Conservation (phyloP, 2,888 invertebrate genomes). For the Andrena bucephala region DNA sequence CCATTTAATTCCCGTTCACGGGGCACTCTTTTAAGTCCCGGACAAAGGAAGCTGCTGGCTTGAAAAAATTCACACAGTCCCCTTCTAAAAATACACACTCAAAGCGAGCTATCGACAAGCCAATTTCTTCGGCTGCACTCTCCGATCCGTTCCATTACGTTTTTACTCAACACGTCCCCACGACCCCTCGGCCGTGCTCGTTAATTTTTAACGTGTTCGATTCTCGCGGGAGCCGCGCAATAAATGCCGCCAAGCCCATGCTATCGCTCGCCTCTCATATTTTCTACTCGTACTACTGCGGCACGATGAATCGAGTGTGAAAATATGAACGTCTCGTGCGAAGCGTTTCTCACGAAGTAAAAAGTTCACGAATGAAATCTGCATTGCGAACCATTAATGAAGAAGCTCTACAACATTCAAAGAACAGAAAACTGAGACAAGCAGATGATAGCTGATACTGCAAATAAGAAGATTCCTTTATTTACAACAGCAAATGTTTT, state of each 20-base stretch:
- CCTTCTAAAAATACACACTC: constrained; percentile 11
- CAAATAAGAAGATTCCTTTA: too few species aligned
- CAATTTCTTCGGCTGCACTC: constrained; percentile 12
- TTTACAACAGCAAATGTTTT: too few species aligned
- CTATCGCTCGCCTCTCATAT: neutral
- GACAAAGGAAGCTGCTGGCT: constrained; percentile 21
- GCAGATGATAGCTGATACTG: too few species aligned
- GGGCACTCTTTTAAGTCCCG: constrained; percentile 82
- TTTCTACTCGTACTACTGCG: constrained; percentile 6
- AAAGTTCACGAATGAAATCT: too few species aligned
- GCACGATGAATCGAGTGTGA: neutral
- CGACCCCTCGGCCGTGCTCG: neutral
- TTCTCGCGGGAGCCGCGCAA: constrained; percentile 8
- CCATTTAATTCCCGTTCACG: constrained; percentile 64
- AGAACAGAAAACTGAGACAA: too few species aligned
- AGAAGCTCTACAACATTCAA: too few species aligned
- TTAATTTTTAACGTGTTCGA: constrained; percentile 28
- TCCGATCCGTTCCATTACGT: constrained; percentile 12
- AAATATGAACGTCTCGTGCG: neutral
- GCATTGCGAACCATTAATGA: too few species aligned
- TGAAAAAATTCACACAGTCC: constrained; percentile 53
- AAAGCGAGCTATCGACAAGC: neutral
- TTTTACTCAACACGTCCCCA: neutral
- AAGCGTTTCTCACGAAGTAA: neutral
- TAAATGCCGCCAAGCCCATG: constrained; percentile 1